Conservation (phyloP, 1,140 invertebrate species). For the Drosophila takahashii region DNA sequence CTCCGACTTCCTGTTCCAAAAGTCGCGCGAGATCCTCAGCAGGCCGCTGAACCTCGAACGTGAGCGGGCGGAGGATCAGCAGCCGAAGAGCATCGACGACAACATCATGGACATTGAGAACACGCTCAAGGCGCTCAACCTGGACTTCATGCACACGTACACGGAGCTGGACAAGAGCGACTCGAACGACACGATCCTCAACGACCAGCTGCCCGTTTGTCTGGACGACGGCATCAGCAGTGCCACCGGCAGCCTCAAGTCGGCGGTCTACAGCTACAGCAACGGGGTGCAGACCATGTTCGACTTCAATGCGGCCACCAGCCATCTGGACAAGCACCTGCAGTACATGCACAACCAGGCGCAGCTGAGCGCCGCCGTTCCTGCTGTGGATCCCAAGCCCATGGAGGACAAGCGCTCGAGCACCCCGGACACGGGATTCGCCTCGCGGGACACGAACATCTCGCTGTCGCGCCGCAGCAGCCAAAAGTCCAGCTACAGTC, state of each 20-base stretch:
- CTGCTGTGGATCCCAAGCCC: conserved; percentile 29
- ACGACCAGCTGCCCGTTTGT: conserved; percentile 74
- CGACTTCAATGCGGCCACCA: conserved; percentile 82
- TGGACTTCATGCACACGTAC: conserved; percentile 84
- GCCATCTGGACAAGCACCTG: conserved; percentile 79
- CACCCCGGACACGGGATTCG: conserved; percentile 83
- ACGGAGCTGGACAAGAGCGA: conserved; percentile 84
- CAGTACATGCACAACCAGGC: conserved; percentile 82
- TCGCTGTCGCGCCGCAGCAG: conserved; percentile 81
- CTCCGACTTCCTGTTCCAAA: conserved; percentile 90
- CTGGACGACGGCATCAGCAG: conserved; percentile 81
- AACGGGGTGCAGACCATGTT: conserved; percentile 83
- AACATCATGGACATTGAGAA: conserved; percentile 84
- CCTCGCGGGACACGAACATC: conserved; percentile 81
- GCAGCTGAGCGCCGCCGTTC: conserved; percentile 45
- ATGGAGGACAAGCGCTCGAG: conserved; percentile 80
- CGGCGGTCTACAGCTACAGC: conserved; percentile 79
- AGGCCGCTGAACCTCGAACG: conserved; percentile 85
- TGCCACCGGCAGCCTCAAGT: conserved; percentile 77
- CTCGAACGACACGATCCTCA: conserved; percentile 82
- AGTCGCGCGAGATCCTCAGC: conserved; percentile 88
- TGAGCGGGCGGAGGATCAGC: conserved; percentile 18
- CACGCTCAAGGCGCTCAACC: conserved; percentile 79
- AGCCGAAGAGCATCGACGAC: conserved; percentile 69
- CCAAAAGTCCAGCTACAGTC: conserved; percentile 83